Conservation (phyloP, 1,140 invertebrate genomes). For the Glomeris maerens region DNA sequence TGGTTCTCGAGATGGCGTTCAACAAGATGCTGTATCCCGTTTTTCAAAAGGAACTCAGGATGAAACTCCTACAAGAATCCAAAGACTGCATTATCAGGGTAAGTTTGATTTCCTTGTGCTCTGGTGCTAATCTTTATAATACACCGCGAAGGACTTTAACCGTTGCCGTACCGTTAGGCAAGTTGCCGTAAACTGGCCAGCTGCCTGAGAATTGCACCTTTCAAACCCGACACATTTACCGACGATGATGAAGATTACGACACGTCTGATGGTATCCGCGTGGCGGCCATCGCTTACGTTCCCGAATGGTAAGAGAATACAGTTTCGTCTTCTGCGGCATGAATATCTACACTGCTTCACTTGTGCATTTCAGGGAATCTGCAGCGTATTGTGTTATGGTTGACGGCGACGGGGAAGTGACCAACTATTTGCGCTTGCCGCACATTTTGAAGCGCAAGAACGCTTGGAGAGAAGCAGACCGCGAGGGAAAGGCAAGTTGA, state of each 20-base stretch:
- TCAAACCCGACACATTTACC: slow-evolving; percentile 51
- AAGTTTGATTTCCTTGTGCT: slow-evolving; percentile 11
- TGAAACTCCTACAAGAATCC: slow-evolving; percentile 66
- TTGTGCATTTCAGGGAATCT: slow-evolving; percentile 40
- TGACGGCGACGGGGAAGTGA: slow-evolving; percentile 76
- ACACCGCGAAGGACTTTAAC: neutral
- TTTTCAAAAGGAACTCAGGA: slow-evolving; percentile 70
- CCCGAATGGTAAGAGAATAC: slow-evolving; percentile 48
- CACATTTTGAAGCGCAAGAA: slow-evolving; percentile 69
- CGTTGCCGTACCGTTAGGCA: slow-evolving; percentile 35
- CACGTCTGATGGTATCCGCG: slow-evolving; percentile 62
- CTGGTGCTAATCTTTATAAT: slow-evolving; percentile 7
- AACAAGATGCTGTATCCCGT: slow-evolving; percentile 78
- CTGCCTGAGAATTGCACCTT: slow-evolving; percentile 84
- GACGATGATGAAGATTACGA: slow-evolving; percentile 84
- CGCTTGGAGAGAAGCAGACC: slow-evolving; percentile 53
- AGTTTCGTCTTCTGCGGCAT: neutral
- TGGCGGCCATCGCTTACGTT: slow-evolving; percentile 76
- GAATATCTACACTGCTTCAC: too few species aligned
- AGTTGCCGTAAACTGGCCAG: slow-evolving; percentile 74
- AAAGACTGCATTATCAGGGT: slow-evolving; percentile 69
- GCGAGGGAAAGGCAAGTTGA: slow-evolving; percentile 43
- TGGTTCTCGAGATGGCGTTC: slow-evolving; percentile 76
- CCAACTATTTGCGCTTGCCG: slow-evolving; percentile 73
- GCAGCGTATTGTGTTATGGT: slow-evolving; percentile 79